phyloP scores from a whole-genome alignment of 2,797 vertebrate species.

The Helicolenus hilgendorfi region DNA sequence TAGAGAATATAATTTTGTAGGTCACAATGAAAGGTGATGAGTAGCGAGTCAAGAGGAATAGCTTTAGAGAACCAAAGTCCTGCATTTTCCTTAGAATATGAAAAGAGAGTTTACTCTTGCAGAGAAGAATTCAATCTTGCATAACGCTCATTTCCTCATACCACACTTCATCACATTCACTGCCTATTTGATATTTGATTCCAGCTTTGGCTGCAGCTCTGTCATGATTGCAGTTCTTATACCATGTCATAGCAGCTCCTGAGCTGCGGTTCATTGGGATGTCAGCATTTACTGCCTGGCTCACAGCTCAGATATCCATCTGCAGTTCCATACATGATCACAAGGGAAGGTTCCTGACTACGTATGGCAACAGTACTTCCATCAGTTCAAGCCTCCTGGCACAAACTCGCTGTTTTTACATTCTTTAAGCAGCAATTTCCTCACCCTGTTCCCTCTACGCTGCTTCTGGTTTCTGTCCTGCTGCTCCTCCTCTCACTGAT shows the following conservation, averaged over 20 bases:
- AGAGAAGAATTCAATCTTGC: slow-evolving; percentile 27
- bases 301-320: slow-evolving; percentile 54
- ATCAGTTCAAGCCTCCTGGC: slow-evolving; percentile 59
- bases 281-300: slow-evolving; percentile 79
- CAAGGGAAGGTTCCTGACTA: slow-evolving; percentile 59
- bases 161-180: slow-evolving; percentile 57
- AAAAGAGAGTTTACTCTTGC: slow-evolving; percentile 11
- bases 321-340: slow-evolving; percentile 65
- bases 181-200: slow-evolving; percentile 57
- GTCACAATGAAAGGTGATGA: not conserved
- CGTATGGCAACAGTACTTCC: slow-evolving; percentile 65
- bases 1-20: not conserved
- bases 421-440: slow-evolving; percentile 59
- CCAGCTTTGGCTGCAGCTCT: slow-evolving; percentile 50
- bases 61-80: not conserved
- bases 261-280: slow-evolving; percentile 70
- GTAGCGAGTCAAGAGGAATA: not conserved
- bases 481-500: slow-evolving; percentile 28
- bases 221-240: slow-evolving; percentile 52
- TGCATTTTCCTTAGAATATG: not conserved
- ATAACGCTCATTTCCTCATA: slow-evolving; percentile 37
- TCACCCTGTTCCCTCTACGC: slow-evolving; percentile 18
- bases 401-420: slow-evolving; percentile 47
- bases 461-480: slow-evolving; percentile 50
- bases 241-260: slow-evolving; percentile 64